Conservation (phyloP, 2,797 vertebrate genomes). For the Siniperca obscura region DNA sequence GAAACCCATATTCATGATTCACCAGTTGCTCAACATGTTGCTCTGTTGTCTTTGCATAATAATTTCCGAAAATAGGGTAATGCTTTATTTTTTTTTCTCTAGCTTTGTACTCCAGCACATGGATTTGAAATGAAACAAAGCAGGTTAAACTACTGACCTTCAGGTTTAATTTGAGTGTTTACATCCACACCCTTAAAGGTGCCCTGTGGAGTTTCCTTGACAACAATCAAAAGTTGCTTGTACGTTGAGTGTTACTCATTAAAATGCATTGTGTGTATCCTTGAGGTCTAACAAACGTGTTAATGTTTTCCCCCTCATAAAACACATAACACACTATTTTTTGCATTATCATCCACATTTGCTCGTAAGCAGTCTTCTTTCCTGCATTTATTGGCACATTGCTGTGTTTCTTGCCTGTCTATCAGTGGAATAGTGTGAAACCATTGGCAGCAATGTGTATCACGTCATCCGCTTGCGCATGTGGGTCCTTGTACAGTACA, state of each 20-base stretch:
- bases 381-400: background rate
- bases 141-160: background rate
- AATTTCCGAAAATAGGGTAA: background rate
- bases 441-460: background rate
- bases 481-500: background rate
- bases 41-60: slow-evolving; percentile 1
- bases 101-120: background rate
- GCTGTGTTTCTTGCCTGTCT: background rate
- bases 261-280: background rate
- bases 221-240: background rate
- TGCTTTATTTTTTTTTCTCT: background rate
- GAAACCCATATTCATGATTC: background rate
- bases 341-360: background rate
- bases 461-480: background rate
- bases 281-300: background rate
- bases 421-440: background rate
- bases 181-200: background rate
- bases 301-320: background rate
- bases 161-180: slow-evolving; percentile 26
- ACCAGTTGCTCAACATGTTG: background rate
- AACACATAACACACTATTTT: background rate
- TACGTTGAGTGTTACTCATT: background rate
- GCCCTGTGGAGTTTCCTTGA: slow-evolving; percentile 1
- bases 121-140: background rate
- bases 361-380: background rate